These are phyloP conservation scores for Scomber colias DNA, from an alignment of 2,113 vertebrate genomes.

Conservation along the genomic window DNA sequence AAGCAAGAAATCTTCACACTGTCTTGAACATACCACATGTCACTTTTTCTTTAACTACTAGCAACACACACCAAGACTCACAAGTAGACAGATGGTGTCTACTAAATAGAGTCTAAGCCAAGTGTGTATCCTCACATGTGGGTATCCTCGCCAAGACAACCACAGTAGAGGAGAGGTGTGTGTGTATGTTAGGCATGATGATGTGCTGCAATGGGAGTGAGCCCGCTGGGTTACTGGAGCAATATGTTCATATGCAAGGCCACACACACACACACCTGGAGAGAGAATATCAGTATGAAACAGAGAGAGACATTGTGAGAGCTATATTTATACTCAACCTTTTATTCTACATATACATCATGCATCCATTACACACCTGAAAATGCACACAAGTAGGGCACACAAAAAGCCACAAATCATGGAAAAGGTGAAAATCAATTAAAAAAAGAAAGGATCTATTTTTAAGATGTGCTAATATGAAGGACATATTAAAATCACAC, in stretches of 20 bases:
- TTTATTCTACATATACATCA: constrained; percentile 18
- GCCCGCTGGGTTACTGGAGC: constrained; percentile 55
- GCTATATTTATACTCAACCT: constrained; percentile 30
- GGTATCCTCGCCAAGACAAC: not conserved
- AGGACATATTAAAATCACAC: not conserved
- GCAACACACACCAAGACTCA: not conserved
- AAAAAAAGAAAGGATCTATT: not conserved
- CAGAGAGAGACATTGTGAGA: not conserved
- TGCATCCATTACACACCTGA: constrained; percentile 1
- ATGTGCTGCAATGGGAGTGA: constrained; percentile 44
- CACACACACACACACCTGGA: constrained; percentile 23
- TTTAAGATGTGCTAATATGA: constrained; percentile 1
- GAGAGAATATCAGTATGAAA: constrained; percentile 3
- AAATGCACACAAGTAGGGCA: not conserved
- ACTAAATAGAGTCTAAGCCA: constrained; percentile 25
- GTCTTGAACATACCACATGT: not conserved
- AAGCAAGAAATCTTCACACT: not conserved
- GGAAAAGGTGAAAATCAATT: not conserved
- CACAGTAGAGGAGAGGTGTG: constrained; percentile 19
- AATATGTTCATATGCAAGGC: constrained; percentile 2
- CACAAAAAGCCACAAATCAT: not conserved
- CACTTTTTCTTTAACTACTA: not conserved
- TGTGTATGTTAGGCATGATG: constrained; percentile 26
- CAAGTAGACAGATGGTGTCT: constrained; percentile 38
- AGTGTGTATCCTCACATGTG: constrained; percentile 18